phyloP scores from a whole-genome alignment of 2,888 invertebrate species.

The Sipha maydis region DNA sequence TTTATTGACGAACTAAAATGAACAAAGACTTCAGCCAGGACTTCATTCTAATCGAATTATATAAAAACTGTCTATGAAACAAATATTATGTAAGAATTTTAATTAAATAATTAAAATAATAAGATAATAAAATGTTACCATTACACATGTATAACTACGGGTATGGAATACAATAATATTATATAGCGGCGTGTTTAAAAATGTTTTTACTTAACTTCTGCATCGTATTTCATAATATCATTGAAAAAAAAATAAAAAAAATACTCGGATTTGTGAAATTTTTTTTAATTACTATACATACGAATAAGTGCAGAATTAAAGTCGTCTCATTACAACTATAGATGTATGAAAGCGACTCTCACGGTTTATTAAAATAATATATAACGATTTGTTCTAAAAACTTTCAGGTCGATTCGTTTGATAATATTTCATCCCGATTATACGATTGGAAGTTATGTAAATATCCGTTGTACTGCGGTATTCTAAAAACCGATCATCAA shows the following conservation, averaged over 20 bases:
- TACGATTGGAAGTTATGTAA: no score
- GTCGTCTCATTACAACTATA: background rate
- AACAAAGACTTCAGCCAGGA: background rate
- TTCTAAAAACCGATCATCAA: no score
- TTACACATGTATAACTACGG: background rate
- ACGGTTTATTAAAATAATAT: no score
- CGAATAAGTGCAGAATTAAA: background rate
- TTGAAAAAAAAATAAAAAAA: background rate
- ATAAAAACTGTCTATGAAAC: background rate
- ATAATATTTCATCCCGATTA: no score
- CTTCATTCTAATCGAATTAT: background rate
- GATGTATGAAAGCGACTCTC: background rate
- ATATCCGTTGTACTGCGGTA: no score
- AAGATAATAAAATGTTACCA: background rate
- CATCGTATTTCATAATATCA: background rate
- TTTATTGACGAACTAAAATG: no score
- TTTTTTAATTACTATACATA: background rate
- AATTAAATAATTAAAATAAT: background rate
- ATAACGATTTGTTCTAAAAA: no score
- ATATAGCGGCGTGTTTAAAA: background rate
- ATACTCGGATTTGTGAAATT: background rate
- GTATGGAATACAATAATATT: background rate
- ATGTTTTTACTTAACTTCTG: background rate
- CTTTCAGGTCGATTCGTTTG: no score
- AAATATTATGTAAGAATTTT: background rate